Conservation (phyloP, 1,140 invertebrate species). For the Plectrocnemia conspersa region DNA sequence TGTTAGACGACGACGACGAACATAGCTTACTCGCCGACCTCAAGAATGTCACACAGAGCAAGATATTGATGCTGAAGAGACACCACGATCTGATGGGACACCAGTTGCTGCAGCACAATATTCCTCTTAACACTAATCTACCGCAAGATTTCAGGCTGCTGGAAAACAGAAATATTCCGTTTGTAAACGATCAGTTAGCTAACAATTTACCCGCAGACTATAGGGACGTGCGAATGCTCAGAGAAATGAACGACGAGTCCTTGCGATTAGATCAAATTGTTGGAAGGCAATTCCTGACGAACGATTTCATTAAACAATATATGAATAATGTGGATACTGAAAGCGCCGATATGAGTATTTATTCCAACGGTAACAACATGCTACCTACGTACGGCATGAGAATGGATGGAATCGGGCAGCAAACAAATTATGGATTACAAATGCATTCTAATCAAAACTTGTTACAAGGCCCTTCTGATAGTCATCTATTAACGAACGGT, state of each 20-base stretch:
- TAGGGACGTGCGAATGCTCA: constrained; percentile 42
- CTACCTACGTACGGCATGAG: constrained; percentile 51
- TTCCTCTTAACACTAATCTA: constrained; percentile 21
- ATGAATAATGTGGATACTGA: constrained; percentile 2
- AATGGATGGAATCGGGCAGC: constrained; percentile 35
- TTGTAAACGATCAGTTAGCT: constrained; percentile 17
- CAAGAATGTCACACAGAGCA: constrained; percentile 38
- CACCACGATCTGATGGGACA: constrained; percentile 41
- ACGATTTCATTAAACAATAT: constrained; percentile 8
- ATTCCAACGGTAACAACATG: constrained; percentile 43
- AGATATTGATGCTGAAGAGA: constrained; percentile 43
- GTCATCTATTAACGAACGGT: constrained; percentile 15
- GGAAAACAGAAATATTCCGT: constrained; percentile 29
- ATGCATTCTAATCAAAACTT: constrained; percentile 2
- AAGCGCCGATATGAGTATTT: constrained; percentile 36
- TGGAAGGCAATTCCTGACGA: constrained; percentile 1
- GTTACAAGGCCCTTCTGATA: not conserved
- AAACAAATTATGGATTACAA: constrained; percentile 16
- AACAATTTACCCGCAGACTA: not conserved
- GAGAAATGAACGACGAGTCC: constrained; percentile 43
- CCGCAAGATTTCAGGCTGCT: constrained; percentile 16
- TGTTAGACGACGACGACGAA: constrained; percentile 44
- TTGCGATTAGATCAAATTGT: too few species aligned
- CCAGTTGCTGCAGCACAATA: constrained; percentile 40
- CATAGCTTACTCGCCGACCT: constrained; percentile 45